Evolutionary conservation across 1,140 invertebrate species (phyloP).

Genomic region (Choristoneura fumiferana): DNA sequence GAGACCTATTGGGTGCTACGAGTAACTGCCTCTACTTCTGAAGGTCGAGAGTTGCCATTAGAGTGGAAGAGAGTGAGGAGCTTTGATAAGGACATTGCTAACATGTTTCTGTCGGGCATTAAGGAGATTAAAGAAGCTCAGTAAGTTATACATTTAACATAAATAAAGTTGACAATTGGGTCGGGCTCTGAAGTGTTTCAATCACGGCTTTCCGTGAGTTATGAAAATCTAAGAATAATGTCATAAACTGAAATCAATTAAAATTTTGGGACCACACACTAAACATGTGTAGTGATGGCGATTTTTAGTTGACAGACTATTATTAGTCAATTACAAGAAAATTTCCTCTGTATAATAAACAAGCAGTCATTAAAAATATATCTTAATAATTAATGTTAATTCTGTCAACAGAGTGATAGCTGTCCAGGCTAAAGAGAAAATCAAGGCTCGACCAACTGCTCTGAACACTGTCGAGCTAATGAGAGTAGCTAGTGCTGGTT

Average conservation of each 20-base stretch:
- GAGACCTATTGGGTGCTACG: conserved; percentile 97
- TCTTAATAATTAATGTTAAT: too few relatives aligned
- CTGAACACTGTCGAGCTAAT: conserved; percentile 99
- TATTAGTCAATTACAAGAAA: too few relatives aligned
- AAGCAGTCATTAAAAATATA: too few relatives aligned
- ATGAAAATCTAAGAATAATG: too few relatives aligned
- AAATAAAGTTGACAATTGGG: too few relatives aligned
- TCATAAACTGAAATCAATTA: too few relatives aligned
- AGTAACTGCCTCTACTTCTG: conserved; percentile 83
- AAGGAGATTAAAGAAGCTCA: conserved; percentile 90
- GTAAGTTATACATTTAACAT: conserved; percentile 78
- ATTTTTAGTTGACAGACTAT: too few relatives aligned
- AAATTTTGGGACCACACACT: too few relatives aligned
- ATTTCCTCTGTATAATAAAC: too few relatives aligned
- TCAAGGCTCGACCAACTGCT: conserved; percentile 91
- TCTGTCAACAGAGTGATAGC: conserved; percentile 83
- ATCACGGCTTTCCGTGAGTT: too few relatives aligned
- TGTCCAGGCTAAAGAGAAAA: conserved; percentile 88
- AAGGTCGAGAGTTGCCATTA: conserved; percentile 84
- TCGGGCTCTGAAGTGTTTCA: too few relatives aligned
- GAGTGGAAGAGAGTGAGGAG: conserved; percentile 94
- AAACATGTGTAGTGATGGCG: too few relatives aligned
- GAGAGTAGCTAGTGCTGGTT: conserved; percentile 93
- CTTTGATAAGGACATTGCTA: conserved; percentile 97
- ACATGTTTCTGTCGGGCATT: conserved; percentile 91